These are phyloP conservation scores for Camptogramma bilineatum DNA, from an alignment of 2,888 invertebrate species.

Conservation along the genomic window DNA sequence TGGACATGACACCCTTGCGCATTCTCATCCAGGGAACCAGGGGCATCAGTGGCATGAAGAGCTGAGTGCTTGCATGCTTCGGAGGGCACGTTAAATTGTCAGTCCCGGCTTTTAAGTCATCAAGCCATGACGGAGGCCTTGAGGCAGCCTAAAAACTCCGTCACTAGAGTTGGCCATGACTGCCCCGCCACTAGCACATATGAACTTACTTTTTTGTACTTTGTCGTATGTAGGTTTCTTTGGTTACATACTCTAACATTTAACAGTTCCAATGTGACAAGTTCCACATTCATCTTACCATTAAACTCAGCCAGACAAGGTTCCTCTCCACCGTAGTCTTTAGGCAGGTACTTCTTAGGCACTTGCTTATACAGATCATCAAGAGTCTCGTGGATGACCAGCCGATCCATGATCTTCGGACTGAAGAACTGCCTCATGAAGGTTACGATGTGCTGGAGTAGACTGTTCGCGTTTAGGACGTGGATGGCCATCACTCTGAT, in stretches of 20 bases:
- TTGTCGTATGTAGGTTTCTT: too few relatives aligned
- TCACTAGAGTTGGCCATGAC: too few relatives aligned
- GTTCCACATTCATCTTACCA: conserved; percentile 51
- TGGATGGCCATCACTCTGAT: conserved; percentile 72
- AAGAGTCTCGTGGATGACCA: conserved; percentile 58
- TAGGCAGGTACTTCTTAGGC: conserved; percentile 63
- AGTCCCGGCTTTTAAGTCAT: too few relatives aligned
- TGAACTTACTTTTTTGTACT: too few relatives aligned
- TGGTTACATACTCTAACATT: background rate
- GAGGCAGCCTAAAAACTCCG: too few relatives aligned
- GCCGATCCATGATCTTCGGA: conserved; percentile 63
- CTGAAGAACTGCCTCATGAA: conserved; percentile 69
- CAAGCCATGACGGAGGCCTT: too few relatives aligned
- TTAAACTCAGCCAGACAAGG: conserved; percentile 62
- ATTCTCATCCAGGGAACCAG: too few relatives aligned
- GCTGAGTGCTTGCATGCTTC: too few relatives aligned
- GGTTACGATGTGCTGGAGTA: conserved; percentile 60
- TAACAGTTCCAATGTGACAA: background rate
- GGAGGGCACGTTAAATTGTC: too few relatives aligned
- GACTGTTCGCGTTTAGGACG: conserved; percentile 68
- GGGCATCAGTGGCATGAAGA: too few relatives aligned
- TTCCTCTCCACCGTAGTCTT: conserved; percentile 65
- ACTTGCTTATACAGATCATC: conserved; percentile 58
- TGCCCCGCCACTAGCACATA: too few relatives aligned
- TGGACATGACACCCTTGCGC: too few relatives aligned